A percentile compares a stretch with the other conserved stretches of the same genome.
Evolutionary conservation across 2,888 invertebrate species (phyloP).

Genomic region (Sesia apiformis): DNA sequence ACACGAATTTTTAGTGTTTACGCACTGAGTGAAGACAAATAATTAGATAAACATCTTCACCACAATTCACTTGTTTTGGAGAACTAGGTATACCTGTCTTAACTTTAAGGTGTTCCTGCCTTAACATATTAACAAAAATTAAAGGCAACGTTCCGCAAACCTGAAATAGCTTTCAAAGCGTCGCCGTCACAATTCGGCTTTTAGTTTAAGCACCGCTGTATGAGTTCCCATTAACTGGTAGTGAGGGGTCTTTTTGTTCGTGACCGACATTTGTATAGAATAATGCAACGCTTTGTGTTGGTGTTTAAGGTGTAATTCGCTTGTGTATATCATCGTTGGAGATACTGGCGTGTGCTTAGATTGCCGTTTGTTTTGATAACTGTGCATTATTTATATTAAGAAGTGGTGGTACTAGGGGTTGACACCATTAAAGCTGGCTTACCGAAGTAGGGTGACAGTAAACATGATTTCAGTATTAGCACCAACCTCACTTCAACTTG

Average conservation of each 20-base stretch:
- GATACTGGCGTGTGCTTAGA: constrained; percentile 13
- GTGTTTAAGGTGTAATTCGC: constrained; percentile 34
- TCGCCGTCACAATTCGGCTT: constrained; percentile 29
- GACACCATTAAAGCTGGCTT: neutral
- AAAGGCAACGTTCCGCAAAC: constrained; percentile 8
- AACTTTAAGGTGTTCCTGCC: too few relatives aligned
- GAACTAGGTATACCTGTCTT: too few relatives aligned
- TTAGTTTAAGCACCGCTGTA: constrained; percentile 37
- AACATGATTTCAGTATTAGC: too few relatives aligned
- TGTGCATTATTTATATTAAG: constrained; percentile 1
- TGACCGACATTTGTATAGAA: constrained; percentile 28
- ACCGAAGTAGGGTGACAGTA: too few relatives aligned
- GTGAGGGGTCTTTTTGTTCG: constrained; percentile 36
- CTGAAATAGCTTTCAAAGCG: constrained; percentile 12
- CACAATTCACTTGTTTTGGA: too few relatives aligned
- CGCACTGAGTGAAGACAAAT: too few relatives aligned
- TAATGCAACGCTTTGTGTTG: constrained; percentile 31
- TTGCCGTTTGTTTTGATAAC: constrained; percentile 21
- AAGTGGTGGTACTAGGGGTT: neutral
- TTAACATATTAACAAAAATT: constrained; percentile 2
- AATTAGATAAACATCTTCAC: too few relatives aligned
- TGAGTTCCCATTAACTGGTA: constrained; percentile 33
- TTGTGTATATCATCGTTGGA: constrained; percentile 17
- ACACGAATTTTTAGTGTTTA: too few relatives aligned
- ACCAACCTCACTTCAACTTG: too few relatives aligned